Conservation (phyloP, 2,113 vertebrate genomes). For the Caretta caretta region DNA sequence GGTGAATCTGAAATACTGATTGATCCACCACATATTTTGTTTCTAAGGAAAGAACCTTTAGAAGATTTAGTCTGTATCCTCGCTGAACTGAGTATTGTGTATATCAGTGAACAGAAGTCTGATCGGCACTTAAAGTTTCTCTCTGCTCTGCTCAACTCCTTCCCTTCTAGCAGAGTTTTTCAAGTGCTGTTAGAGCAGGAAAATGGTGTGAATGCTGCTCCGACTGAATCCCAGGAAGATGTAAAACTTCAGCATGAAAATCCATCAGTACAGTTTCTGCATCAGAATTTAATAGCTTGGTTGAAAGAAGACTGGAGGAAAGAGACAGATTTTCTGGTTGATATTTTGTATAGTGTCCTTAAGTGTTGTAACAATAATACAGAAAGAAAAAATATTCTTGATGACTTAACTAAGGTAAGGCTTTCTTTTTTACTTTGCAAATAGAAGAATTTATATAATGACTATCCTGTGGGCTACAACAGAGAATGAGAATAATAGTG, state of each 20-base stretch:
- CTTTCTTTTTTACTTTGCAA: neutral
- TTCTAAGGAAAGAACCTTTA: constrained; percentile 79
- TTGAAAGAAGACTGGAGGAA: constrained; percentile 83
- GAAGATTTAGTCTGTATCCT: constrained; percentile 91
- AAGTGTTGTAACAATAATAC: constrained; percentile 82
- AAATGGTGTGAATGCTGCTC: constrained; percentile 14
- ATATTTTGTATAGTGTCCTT: constrained; percentile 94
- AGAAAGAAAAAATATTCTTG: constrained; percentile 88
- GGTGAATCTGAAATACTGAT: constrained; percentile 55
- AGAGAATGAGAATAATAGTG: neutral
- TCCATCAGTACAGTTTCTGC: constrained; percentile 87
- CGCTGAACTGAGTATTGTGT: constrained; percentile 88
- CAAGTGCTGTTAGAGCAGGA: constrained; percentile 83
- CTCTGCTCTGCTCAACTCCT: constrained; percentile 86
- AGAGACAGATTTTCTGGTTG: constrained; percentile 87
- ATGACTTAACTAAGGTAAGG: constrained; percentile 87
- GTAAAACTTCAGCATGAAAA: constrained; percentile 64
- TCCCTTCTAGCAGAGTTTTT: constrained; percentile 88
- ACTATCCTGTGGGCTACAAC: neutral
- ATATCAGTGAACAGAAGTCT: constrained; percentile 87
- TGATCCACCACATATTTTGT: constrained; percentile 15
- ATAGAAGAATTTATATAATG: neutral
- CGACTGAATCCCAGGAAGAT: constrained; percentile 35
- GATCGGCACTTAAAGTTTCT: constrained; percentile 91
- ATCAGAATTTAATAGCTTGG: constrained; percentile 88